A percentile compares a stretch with the other conserved stretches of the same genome.
Conservation (phyloP, 2,797 vertebrate species). For the Rhinoraja longicauda region DNA sequence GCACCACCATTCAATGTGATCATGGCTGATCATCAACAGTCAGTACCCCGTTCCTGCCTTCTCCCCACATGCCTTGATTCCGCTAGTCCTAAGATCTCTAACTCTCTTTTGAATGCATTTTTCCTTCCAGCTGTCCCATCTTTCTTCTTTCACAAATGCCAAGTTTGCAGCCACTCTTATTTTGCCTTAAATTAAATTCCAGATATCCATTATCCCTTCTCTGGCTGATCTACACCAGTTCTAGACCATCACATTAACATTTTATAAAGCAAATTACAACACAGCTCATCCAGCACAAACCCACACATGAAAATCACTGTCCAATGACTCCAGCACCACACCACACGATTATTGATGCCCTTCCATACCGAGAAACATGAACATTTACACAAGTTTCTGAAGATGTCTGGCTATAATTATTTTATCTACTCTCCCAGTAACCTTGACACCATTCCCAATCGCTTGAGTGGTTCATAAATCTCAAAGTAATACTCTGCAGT, state of each 20-base stretch:
- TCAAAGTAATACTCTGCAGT: neutral
- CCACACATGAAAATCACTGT: neutral
- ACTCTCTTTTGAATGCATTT: neutral
- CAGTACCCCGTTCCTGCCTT: no score
- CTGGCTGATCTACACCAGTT: neutral
- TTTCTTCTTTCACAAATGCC: neutral
- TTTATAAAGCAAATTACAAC: neutral
- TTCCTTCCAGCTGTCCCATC: neutral
- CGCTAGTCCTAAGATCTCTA: no score
- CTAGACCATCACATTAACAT: neutral
- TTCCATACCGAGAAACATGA: neutral
- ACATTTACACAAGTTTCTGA: neutral
- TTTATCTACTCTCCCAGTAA: neutral
- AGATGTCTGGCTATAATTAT: neutral
- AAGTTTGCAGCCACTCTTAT: neutral
- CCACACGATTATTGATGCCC: neutral
- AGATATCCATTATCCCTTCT: neutral
- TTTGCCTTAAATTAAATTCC: neutral
- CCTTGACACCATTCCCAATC: neutral
- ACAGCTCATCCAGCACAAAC: neutral
- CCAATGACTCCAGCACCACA: neutral
- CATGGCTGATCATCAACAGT: no score
- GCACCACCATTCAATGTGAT: no score
- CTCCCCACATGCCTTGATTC: no score
- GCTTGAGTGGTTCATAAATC: neutral